These are phyloP conservation scores for Philonicus albiceps DNA, from an alignment of 2,888 invertebrate species.

Conservation along the genomic window DNA sequence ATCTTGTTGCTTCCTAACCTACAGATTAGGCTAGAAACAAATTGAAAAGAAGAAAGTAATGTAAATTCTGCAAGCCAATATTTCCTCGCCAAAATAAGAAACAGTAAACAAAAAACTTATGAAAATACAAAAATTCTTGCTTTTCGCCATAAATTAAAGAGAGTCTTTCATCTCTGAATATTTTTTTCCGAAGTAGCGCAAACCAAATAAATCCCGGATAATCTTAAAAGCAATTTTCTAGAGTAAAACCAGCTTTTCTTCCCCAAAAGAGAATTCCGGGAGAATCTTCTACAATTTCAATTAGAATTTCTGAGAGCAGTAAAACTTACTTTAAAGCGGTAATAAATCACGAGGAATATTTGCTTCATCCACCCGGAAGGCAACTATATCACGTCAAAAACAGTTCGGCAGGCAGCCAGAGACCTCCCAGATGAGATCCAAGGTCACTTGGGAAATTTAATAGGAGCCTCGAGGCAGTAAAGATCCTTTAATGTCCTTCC, in stretches of 20 bases:
- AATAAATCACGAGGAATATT: slow-evolving; percentile 22
- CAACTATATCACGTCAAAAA: slow-evolving; percentile 2
- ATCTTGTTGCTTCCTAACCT: too few species aligned
- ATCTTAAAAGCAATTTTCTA: not conserved
- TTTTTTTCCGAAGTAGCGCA: not conserved
- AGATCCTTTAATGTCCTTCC: slow-evolving; percentile 22
- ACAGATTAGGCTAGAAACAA: not conserved
- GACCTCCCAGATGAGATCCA: not conserved
- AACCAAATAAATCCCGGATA: not conserved
- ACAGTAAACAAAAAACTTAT: not conserved
- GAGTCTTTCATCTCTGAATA: not conserved
- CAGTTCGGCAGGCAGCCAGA: not conserved
- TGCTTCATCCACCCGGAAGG: not conserved
- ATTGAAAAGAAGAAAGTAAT: not conserved
- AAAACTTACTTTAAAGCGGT: slow-evolving; percentile 26
- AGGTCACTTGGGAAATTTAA: slow-evolving; percentile 35
- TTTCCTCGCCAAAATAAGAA: not conserved
- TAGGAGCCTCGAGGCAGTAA: not conserved
- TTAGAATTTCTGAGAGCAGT: not conserved
- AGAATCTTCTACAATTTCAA: not conserved
- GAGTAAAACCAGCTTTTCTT: not conserved
- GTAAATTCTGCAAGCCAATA: not conserved
- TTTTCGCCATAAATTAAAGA: not conserved
- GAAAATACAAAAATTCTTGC: not conserved
- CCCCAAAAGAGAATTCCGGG: not conserved